Conservation (phyloP, 2,113 vertebrate genomes). For the Lampris incognitus region DNA sequence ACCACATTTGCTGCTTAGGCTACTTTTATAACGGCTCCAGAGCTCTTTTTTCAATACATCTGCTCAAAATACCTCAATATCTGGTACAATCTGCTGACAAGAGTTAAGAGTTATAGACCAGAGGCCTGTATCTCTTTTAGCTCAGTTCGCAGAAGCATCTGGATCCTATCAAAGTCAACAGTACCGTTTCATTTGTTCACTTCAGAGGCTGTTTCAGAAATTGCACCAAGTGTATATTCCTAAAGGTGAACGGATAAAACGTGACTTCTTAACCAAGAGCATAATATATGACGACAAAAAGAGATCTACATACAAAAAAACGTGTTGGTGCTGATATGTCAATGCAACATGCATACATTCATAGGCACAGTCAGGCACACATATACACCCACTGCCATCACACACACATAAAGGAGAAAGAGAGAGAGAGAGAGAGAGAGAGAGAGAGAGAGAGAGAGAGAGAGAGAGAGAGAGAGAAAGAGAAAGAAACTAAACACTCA, state of each 20-base stretch:
- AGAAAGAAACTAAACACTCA: too few species aligned
- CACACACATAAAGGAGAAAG: too few species aligned
- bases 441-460: too few species aligned
- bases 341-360: not conserved
- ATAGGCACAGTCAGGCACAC: not conserved
- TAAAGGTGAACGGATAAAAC: not conserved
- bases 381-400: not conserved
- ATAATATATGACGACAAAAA: not conserved
- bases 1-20: too few species aligned
- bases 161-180: not conserved
- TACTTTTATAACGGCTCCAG: too few species aligned
- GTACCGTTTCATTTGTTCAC: not conserved
- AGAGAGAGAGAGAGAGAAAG: too few species aligned
- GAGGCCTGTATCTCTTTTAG: not conserved
- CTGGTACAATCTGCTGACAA: not conserved
- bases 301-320: too few species aligned
- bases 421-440: too few species aligned
- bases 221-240: not conserved
- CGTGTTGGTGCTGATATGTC: too few species aligned
- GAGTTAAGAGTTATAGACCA: not conserved
- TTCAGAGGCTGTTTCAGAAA: conserved; percentile 1
- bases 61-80: not conserved
- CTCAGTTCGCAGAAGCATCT: not conserved
- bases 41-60: not conserved
- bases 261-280: not conserved